Percentiles rank a stretch among this genome's conserved stretches.
Evolutionary conservation across 2,888 invertebrate species (phyloP).

Genomic region (Rotaria socialis): DNA sequence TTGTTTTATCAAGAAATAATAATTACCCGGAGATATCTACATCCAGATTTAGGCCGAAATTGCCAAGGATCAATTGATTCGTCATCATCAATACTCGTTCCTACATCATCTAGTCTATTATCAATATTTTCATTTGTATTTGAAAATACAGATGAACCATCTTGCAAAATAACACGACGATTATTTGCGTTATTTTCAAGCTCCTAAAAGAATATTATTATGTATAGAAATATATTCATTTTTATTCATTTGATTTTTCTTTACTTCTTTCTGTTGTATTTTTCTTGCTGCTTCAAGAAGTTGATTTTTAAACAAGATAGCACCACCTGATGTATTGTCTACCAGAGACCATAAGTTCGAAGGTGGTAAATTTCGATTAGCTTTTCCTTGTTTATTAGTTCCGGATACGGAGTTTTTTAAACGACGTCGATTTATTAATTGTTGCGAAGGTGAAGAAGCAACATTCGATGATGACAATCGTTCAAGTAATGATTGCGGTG

Average conservation of each 20-base stretch:
- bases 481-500: neutral
- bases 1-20: no score
- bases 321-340: neutral
- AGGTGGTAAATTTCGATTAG: neutral
- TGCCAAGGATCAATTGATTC: conserved; percentile 24
- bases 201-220: neutral
- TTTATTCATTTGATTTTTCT: neutral
- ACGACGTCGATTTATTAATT: neutral
- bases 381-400: neutral
- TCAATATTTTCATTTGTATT: conserved; percentile 12
- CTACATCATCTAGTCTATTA: neutral
- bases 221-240: neutral
- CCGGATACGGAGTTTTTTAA: neutral
- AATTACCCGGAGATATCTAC: conserved; percentile 22
- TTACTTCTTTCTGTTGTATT: neutral
- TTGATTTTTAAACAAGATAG: neutral
- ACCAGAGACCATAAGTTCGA: neutral
- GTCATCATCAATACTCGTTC: conserved; percentile 14
- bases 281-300: neutral
- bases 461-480: neutral
- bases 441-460: neutral
- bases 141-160: neutral
- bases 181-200: neutral
- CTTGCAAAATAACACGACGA: conserved; percentile 18
- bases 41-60: conserved; percentile 31